Conservation (phyloP, 2,113 vertebrate species). For the Podilymbus podiceps region DNA sequence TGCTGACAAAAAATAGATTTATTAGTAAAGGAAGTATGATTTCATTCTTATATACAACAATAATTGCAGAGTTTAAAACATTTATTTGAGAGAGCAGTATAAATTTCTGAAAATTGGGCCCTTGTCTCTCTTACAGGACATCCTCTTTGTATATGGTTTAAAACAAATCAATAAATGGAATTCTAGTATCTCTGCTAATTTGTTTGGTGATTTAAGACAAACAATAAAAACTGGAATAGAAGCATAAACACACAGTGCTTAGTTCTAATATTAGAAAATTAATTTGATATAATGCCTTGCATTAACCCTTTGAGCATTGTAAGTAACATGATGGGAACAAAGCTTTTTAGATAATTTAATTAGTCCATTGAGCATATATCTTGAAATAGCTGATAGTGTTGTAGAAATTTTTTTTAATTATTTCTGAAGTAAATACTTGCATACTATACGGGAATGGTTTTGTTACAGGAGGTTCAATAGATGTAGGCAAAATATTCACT, state of each 20-base stretch:
- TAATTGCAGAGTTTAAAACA: constrained; percentile 4
- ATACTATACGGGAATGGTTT: constrained; percentile 71
- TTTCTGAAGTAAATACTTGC: constrained; percentile 66
- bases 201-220: constrained; percentile 62
- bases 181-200: constrained; percentile 73
- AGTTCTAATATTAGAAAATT: constrained; percentile 76
- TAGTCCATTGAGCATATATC: constrained; percentile 66
- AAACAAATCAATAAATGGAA: constrained; percentile 64
- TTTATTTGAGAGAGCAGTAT: constrained; percentile 27
- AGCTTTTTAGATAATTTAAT: constrained; percentile 71
- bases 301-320: constrained; percentile 87
- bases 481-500: constrained; percentile 74
- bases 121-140: constrained; percentile 63
- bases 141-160: constrained; percentile 62
- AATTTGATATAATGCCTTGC: constrained; percentile 78
- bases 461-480: constrained; percentile 68
- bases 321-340: constrained; percentile 68
- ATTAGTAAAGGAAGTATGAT: background rate
- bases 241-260: constrained; percentile 78
- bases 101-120: constrained; percentile 70
- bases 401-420: constrained; percentile 12
- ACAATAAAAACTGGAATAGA: constrained; percentile 78
- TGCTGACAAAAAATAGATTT: background rate
- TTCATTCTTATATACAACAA: background rate
- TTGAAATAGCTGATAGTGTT: constrained; percentile 68